phyloP scores from a whole-genome alignment of 2,797 vertebrate genomes.

The Florisuga fusca region DNA sequence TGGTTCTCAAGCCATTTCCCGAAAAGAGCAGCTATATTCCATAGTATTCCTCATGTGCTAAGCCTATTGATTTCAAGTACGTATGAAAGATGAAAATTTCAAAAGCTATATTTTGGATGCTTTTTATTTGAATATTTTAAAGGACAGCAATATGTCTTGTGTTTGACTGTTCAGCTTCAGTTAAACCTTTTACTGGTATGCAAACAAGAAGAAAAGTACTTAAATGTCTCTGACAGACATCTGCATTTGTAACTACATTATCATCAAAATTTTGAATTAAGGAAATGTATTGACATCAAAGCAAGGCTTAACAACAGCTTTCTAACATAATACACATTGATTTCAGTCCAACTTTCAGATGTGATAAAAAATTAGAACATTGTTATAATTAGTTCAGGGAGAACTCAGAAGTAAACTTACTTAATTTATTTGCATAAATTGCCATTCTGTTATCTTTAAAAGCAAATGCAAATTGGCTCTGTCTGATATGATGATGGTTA shows the following conservation, averaged over 20 bases:
- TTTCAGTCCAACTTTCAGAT: slow-evolving; percentile 81
- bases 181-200: slow-evolving; percentile 70
- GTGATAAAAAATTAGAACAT: slow-evolving; percentile 84
- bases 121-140: slow-evolving; percentile 38
- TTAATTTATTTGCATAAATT: slow-evolving; percentile 91
- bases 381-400: slow-evolving; percentile 88
- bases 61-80: slow-evolving; percentile 26
- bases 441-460: slow-evolving; percentile 87
- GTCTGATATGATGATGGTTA: slow-evolving; percentile 88
- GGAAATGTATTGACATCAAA: slow-evolving; percentile 77
- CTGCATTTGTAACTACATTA: slow-evolving; percentile 78
- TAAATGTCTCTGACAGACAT: slow-evolving; percentile 70
- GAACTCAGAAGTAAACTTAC: slow-evolving; percentile 88
- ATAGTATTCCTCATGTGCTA: slow-evolving; percentile 7
- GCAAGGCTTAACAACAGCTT: slow-evolving; percentile 76
- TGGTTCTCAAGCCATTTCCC: slow-evolving; percentile 34
- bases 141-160: slow-evolving; percentile 23
- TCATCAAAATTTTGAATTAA: slow-evolving; percentile 80
- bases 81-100: slow-evolving; percentile 37
- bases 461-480: slow-evolving; percentile 86
- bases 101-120: background rate
- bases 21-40: background rate
- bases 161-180: slow-evolving; percentile 76
- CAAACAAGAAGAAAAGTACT: slow-evolving; percentile 63
- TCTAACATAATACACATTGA: slow-evolving; percentile 75